phyloP scores from a whole-genome alignment of 2,888 invertebrate genomes.

The Eristalis arbustorum region DNA sequence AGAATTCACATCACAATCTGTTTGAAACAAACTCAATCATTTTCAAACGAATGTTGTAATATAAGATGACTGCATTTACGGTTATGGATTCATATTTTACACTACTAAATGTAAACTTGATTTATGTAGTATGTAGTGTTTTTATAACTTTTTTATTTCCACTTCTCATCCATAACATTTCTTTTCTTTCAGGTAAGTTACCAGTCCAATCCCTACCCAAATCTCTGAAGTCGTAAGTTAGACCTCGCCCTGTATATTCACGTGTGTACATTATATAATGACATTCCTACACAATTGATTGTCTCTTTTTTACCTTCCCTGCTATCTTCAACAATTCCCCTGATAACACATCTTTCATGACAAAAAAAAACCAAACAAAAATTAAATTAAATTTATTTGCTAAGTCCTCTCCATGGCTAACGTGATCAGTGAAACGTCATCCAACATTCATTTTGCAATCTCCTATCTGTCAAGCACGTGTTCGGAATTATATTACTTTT shows the following conservation, averaged over 20 bases:
- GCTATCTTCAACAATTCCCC: background rate
- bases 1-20: no score
- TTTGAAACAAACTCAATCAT: no score
- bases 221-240: background rate
- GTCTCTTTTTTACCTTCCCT: background rate
- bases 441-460: conserved; percentile 15
- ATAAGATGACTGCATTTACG: no score
- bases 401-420: background rate
- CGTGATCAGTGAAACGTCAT: conserved; percentile 24
- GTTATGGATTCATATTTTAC: no score
- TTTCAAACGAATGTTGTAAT: no score
- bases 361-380: background rate
- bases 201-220: background rate
- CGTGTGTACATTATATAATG: background rate
- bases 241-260: background rate
- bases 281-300: background rate
- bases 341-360: background rate
- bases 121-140: no score
- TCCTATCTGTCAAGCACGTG: conserved; percentile 16
- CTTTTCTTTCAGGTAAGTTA: conserved; percentile 38
- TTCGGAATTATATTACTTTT: conserved; percentile 1
- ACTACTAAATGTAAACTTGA: no score
- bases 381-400: background rate
- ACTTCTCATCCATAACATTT: background rate
- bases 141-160: background rate